Evolutionary conservation across 2,797 vertebrate species (phyloP), one percentile per base, ranked within the genome.

Genomic region (Danio kyathit): DNA sequence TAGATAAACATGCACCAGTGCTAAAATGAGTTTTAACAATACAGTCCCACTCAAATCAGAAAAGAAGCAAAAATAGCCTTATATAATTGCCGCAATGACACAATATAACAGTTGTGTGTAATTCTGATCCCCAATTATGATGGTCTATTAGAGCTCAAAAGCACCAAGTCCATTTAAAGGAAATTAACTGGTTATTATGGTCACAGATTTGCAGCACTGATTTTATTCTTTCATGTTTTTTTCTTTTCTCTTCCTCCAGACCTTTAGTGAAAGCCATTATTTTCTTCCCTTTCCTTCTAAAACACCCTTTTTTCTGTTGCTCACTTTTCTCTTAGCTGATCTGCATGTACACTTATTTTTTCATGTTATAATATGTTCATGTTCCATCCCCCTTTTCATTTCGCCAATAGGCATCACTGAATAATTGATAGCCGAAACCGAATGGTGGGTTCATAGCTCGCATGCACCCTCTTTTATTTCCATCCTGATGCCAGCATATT

Each of bases 361-460:
- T 51, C 76, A 38, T 79, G 85, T 70, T 44, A 84, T 79, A 83
- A 80, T 82, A 46, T 48, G 64, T 65, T 74, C 70, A 59, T 64
- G 73, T 74, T 74, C 54, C 69, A 67, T 17, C 54, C 44, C 48
- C n/a, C 21, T 3, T 69, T 57, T 49, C 49, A 80, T 80, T 85
- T 87, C 51, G 81, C 82, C 74, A 81, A 81, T 69, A 82, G 82
- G 74, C 77, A 75, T 41, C 41, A 12, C 57, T 85, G 83, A 85
- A 85, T 86, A 81, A 88, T 86, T 86, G 61, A 86, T 88, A 57
- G 51, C 41, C 40, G 40, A 51, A 74, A 69, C 64, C 52, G 49
- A 72, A 66, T 40, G 44, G 43, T 51, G 65, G 57, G 75, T 80
- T 77, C 51, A 21, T 48, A 61, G 69, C 81, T 75, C 71, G 52